Conservation (phyloP, 2,888 invertebrate species). For the Netelia virgata region DNA sequence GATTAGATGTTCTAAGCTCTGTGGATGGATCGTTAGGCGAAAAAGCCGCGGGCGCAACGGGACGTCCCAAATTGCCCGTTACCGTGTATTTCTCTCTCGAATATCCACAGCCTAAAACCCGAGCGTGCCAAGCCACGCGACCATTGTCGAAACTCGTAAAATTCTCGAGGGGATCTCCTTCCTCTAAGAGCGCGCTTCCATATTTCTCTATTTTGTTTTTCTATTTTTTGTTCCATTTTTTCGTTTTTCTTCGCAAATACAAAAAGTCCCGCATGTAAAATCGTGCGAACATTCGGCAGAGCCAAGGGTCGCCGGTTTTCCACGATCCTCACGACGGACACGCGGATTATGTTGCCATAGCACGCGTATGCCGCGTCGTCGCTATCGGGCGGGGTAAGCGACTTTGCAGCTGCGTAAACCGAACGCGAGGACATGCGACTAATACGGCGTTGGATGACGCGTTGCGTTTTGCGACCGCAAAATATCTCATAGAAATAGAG, state of each 20-base stretch:
- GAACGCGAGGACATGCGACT: slow-evolving; percentile 49
- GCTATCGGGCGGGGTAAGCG: neutral
- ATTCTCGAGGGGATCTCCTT: slow-evolving; percentile 17
- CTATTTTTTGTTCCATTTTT: neutral
- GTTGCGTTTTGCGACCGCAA: neutral
- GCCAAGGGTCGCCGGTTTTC: neutral
- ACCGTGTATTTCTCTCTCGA: neutral
- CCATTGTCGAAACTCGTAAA: slow-evolving; percentile 48
- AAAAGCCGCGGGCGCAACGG: slow-evolving; percentile 37
- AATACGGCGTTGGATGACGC: slow-evolving; percentile 50
- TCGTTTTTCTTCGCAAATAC: neutral
- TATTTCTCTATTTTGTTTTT: no score
- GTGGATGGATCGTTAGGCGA: slow-evolving; percentile 23
- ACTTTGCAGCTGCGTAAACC: slow-evolving; percentile 61
- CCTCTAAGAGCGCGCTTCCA: neutral
- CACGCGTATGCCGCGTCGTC: neutral
- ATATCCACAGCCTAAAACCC: slow-evolving; percentile 22
- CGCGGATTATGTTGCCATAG: slow-evolving; percentile 2
- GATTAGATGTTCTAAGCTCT: slow-evolving; percentile 10
- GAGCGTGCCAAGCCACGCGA: slow-evolving; percentile 43
- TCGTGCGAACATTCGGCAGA: neutral
- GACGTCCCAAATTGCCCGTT: slow-evolving; percentile 51
- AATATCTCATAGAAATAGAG: slow-evolving; percentile 23
- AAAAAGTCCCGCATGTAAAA: slow-evolving; percentile 6
- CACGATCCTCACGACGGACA: slow-evolving; percentile 7